Percentiles rank a stretch among this genome's conserved stretches.
Evolutionary conservation across 2,113 vertebrate genomes (phyloP).

Genomic region (Narcine bancroftii): DNA sequence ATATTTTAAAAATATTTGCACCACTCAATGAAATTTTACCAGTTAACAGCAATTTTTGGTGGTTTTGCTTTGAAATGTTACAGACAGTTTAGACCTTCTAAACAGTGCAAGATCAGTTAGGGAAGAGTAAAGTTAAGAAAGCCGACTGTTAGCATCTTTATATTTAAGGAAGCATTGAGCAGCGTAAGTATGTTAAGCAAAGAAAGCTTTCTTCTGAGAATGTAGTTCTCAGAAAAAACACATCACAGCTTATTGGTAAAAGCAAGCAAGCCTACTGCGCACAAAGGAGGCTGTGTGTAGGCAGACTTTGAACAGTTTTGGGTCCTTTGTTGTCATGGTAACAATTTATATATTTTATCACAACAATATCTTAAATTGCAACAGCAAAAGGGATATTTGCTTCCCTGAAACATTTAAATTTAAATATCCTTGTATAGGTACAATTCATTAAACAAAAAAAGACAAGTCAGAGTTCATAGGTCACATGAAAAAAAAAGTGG

Average conservation of each 20-base stretch:
- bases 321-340: slow-evolving; percentile 46
- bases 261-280: slow-evolving; percentile 58
- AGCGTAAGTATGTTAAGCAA: slow-evolving; percentile 34
- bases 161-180: not conserved
- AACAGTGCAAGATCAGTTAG: slow-evolving; percentile 34
- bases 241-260: slow-evolving; percentile 41
- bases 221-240: slow-evolving; percentile 43
- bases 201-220: slow-evolving; percentile 39
- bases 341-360: slow-evolving; percentile 8
- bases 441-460: slow-evolving; percentile 41
- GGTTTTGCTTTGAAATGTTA: slow-evolving; percentile 17
- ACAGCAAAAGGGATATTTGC: not conserved
- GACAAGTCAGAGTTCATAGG: slow-evolving; percentile 56
- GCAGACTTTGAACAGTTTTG: slow-evolving; percentile 84
- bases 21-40: slow-evolving; percentile 2
- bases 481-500: slow-evolving; percentile 70
- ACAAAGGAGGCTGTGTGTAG: slow-evolving; percentile 88
- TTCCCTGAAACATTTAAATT: not conserved
- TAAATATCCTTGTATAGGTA: slow-evolving; percentile 12
- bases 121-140: not conserved
- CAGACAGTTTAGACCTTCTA: not conserved
- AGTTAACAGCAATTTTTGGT: not conserved
- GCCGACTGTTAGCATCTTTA: slow-evolving; percentile 21
- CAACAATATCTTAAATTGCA: slow-evolving; percentile 24
- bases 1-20: not conserved